phyloP scores from a whole-genome alignment of 2,888 invertebrate genomes.

The Troides oblongomaculatus region DNA sequence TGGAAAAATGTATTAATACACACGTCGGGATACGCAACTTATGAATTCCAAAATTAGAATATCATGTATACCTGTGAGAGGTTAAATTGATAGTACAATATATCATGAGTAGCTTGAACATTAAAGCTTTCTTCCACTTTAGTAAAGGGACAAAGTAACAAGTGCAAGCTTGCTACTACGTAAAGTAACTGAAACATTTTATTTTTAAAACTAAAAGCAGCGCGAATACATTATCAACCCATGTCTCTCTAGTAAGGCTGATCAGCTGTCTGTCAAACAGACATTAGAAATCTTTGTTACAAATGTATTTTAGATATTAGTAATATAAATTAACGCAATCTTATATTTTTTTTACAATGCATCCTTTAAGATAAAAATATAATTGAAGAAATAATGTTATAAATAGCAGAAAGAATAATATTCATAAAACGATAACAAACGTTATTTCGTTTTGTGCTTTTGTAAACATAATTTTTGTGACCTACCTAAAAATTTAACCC shows the following conservation, averaged over 20 bases:
- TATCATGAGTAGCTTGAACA: constrained; percentile 98
- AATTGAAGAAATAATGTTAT: neutral
- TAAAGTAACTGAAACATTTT: constrained; percentile 87
- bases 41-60: constrained; percentile 71
- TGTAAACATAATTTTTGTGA: too few species aligned
- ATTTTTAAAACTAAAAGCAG: constrained; percentile 40
- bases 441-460: too few species aligned
- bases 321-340: neutral
- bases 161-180: constrained; percentile 87
- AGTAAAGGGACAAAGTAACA: constrained; percentile 95
- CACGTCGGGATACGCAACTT: constrained; percentile 24
- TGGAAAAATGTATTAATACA: constrained; percentile 58
- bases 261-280: constrained; percentile 26
- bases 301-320: neutral
- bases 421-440: too few species aligned
- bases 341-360: neutral
- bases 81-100: constrained; percentile 92
- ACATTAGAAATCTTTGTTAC: neutral
- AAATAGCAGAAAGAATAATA: too few species aligned
- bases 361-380: neutral
- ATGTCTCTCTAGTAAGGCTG: constrained; percentile 41
- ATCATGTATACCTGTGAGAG: constrained; percentile 85
- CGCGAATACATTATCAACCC: constrained; percentile 49
- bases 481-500: too few species aligned
- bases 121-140: constrained; percentile 99